Evolutionary conservation across 2,888 invertebrate species (phyloP).

Genomic region (Trilocha varians): DNA sequence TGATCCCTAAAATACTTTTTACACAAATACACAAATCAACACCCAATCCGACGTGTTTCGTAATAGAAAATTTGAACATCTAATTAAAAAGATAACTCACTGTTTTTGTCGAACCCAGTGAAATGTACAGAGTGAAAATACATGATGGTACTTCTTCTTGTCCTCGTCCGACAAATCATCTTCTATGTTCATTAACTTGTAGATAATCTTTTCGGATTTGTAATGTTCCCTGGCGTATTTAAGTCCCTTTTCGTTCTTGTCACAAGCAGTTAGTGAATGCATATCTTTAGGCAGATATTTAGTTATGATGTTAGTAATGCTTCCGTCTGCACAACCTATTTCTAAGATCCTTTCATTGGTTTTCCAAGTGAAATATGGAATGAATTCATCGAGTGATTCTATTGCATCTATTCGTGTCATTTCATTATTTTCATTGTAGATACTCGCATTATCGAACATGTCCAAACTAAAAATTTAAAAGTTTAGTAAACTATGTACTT

Average conservation of each 20-base stretch:
- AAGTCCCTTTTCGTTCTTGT: constrained; percentile 80
- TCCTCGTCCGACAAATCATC: not conserved
- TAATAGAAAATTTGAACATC: no score
- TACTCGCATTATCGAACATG: constrained; percentile 4
- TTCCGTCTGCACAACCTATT: constrained; percentile 82
- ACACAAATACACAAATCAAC: no score
- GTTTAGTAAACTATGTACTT: no score
- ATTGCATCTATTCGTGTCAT: constrained; percentile 12
- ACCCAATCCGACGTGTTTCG: no score
- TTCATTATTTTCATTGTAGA: constrained; percentile 3
- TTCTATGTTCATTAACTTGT: not conserved
- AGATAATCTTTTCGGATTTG: constrained; percentile 30
- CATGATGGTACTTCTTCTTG: not conserved
- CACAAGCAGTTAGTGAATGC: constrained; percentile 72
- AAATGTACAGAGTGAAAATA: constrained; percentile 2
- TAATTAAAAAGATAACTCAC: no score
- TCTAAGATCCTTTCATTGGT: constrained; percentile 69
- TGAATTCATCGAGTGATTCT: constrained; percentile 76
- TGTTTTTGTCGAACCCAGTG: constrained; percentile 1
- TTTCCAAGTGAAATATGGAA: constrained; percentile 70
- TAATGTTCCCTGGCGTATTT: constrained; percentile 73
- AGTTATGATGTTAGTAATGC: constrained; percentile 71
- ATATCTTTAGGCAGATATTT: constrained; percentile 72
- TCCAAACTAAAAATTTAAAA: constrained; percentile 1
- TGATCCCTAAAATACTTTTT: no score